Evolutionary conservation across 2,113 vertebrate species (phyloP).

Genomic region (Phodopus roborovskii): DNA sequence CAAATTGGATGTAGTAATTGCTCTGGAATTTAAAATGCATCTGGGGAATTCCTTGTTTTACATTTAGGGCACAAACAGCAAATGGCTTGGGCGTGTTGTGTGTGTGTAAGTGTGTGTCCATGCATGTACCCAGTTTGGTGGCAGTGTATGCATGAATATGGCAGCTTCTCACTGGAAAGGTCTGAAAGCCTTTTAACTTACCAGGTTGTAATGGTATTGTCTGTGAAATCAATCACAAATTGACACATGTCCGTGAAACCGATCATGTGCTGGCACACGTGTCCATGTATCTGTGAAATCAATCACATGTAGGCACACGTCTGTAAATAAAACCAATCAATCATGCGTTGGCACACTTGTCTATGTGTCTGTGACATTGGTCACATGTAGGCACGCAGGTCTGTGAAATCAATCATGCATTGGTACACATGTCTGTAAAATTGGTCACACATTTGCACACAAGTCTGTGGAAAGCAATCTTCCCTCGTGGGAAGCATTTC

Average conservation of each 20-base stretch:
- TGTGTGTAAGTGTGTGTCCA: slow-evolving; percentile 7
- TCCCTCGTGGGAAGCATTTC: background rate
- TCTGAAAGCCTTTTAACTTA: slow-evolving; percentile 53
- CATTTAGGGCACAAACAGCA: slow-evolving; percentile 76
- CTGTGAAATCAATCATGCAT: background rate
- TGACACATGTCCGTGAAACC: background rate
- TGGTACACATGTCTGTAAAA: background rate
- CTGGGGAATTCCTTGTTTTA: slow-evolving; percentile 78
- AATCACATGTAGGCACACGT: background rate
- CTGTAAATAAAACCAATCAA: background rate
- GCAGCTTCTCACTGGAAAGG: slow-evolving; percentile 28
- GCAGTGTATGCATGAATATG: slow-evolving; percentile 61
- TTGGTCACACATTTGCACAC: background rate
- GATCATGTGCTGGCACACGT: background rate
- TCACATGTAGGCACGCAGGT: background rate
- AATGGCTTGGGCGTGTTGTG: slow-evolving; percentile 68
- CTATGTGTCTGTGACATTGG: background rate
- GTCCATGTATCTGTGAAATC: background rate
- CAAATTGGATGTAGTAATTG: slow-evolving; percentile 75
- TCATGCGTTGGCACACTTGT: background rate
- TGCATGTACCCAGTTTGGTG: too few species aligned
- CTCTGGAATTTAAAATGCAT: slow-evolving; percentile 82
- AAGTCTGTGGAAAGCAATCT: background rate
- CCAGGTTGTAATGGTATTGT: background rate
- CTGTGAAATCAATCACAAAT: background rate